Base-by-base conservation (phyloP, 2,113 vertebrate genomes). In the Psettodes erumei region DNA sequence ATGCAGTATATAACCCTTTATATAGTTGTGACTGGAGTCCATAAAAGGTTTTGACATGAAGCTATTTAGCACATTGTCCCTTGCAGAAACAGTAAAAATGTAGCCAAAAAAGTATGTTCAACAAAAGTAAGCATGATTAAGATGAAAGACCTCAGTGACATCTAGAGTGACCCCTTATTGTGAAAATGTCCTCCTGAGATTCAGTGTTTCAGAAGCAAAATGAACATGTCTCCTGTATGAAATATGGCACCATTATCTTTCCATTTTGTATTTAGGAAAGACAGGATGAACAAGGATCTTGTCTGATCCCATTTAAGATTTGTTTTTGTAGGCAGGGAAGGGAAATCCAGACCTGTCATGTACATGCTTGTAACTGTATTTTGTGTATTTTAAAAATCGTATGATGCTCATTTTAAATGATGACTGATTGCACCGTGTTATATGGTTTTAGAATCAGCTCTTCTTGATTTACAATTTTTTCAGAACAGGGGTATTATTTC, bases 401-500 rank as follows among this genome's bases (percentile, higher is more conserved):
- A 54, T 33, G 16, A 33, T 56, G 6, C 62, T 1, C 21, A 5
- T 12, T 63, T 81, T 76, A 79, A 62, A 77, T 58, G 25, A n/a
- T 76, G 61, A 79, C 18, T 15, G 53, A 68, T 63, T 56, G 21
- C 65, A 70, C 47, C 50, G 30, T 66, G 72, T 77, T 48, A 61
- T 74, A 50, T 66, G 50, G 59, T 82, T 77, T 86, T 61, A 55
- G 58, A 70, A 75, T 55, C 32, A 45, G 55, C 8, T 72, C 42
- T 38, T 65, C 84, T 66, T 75, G 27, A 70, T 85, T 81, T 62
- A 64, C 37, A 66, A 2, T 25, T 48, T 21, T 48, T 69, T 45
- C 76, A 16, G 32, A 48, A 81, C 53, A 55, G 84, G 68, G 72
- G 74, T 83, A 77, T 84, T 70, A 78, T 85, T 75, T 90, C 61